A percentile compares a stretch with the other conserved stretches of the same genome.
phyloP scores from a whole-genome alignment of 2,113 vertebrate species.

The Ondatra zibethicus region DNA sequence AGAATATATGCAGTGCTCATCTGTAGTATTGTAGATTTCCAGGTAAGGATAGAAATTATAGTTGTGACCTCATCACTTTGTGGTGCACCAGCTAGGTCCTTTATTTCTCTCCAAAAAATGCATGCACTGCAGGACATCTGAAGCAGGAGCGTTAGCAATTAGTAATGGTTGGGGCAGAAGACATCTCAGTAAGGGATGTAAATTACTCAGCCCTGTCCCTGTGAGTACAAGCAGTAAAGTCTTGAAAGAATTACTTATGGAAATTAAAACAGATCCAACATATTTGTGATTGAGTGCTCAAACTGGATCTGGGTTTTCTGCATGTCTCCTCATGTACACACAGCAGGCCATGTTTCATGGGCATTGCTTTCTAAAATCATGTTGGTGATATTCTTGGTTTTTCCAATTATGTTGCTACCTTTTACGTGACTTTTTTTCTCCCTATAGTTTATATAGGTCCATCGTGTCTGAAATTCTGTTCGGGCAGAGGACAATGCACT shows the following conservation, averaged over 20 bases:
- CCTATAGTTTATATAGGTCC: conserved; percentile 96
- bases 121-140: not conserved
- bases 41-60: conserved; percentile 1
- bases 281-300: conserved; percentile 16
- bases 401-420: not conserved
- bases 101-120: conserved; percentile 13
- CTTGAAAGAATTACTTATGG: conserved; percentile 40
- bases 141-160: not conserved
- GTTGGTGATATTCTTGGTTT: not conserved
- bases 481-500: conserved; percentile 97
- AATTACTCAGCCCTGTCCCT: not conserved
- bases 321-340: not conserved
- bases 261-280: conserved; percentile 4
- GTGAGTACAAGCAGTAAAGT: conserved; percentile 22
- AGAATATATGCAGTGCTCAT: not conserved
- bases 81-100: not conserved
- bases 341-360: not conserved
- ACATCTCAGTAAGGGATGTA: conserved; percentile 4
- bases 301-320: not conserved
- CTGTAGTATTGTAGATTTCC: not conserved
- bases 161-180: conserved; percentile 28
- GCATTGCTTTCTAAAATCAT: not conserved
- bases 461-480: conserved; percentile 97
- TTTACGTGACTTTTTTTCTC: conserved; percentile 76
- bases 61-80: not conserved